Base-by-base conservation (phyloP, 35 echinoderm and acorn worm genomes). In the Apostichopus californicus region DNA sequence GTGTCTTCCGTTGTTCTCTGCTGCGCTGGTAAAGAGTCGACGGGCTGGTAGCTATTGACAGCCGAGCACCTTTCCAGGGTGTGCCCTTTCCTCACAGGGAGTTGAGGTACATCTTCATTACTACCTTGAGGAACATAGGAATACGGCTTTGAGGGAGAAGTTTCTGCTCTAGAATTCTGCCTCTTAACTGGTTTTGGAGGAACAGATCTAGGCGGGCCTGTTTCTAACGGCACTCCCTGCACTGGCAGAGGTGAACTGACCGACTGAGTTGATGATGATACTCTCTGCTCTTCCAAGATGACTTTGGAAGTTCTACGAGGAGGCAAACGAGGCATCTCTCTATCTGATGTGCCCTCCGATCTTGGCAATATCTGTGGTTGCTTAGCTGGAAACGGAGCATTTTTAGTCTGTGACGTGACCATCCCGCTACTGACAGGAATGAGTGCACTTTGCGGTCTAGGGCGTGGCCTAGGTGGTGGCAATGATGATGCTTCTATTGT, bases 371-470 rank as follows among this genome's bases (percentile, higher is more conserved):
- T 46, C 1, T 79, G 78, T 91, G 71, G 54, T 57, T 56, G 22
- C 17, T 23, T 91, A 5, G 14, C 6, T 55, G 71, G 71, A 66
- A 72, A 22, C 13, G 60, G 86, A 66, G 68, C 22, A 73, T 11
- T 10, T 10, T 25, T 75, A 12, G 57, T 55, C 52, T 73, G 18
- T 77, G 86, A 57, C 7, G 63, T 52, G n/a, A 79, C 55, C 55
- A 59, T 21, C 6, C 22, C 4, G 18, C 89, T 79, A 9, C 77
- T 57, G 77, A 15, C 17, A 8, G 14, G 25, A 9, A 91, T 14
- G 4, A 91, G 6, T 14, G 73, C 78, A 26, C 89, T 91, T n/a
- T 91, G 80, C 13, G 92, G 92, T 54, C 80, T 25, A 63, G 92
- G 80, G 9, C 80, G 80, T 15, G 81, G 92, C 64, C 14, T 56